Evolutionary conservation across 1,140 invertebrate species (phyloP), one percentile per base, ranked within the genome.

Genomic region (Potamilus streckersoni): DNA sequence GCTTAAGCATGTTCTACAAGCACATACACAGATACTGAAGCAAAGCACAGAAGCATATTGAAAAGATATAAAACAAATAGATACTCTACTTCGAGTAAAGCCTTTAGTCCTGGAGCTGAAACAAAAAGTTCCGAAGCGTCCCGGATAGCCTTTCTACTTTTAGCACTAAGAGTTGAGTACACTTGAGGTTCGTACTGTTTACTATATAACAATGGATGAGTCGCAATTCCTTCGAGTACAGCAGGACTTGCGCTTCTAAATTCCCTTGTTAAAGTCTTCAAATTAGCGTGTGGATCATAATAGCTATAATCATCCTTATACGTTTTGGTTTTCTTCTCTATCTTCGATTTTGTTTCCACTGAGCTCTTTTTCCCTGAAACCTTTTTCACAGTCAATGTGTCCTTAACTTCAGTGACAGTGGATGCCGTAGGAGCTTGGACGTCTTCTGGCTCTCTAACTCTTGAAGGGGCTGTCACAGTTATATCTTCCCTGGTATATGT

Each of bases 21-120:
- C 38, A 49, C 38, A 49, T 6, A 49, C 38, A 49, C 38, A 49
- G 38, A 49, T 11, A 49, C 38, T 49, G 38, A 49, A 49, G 64
- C 64, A 66, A 66, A 66, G 63, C 58, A 77, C 65, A 59, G 65
- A 73, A n/a, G 67, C 15, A 74, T n/a, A 49, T 49, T 49, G 38
- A 63, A 73, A 68, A 73, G 8, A 65, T 56, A 76, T 57, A 59
- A 49, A 65, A 23, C 69, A n/a, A 76, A 74, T 65, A 16, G 66
- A 79, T 84, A 85, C 83, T 82, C 79, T 87, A 87, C 87, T 87
- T 88, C 87, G 78, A 87, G 80, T 38, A 88, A 73, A 68, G 68
- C 73, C 75, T 84, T 87, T 55, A 88, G 78, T 80, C 87, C 87
- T 19, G 87, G 87, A 17, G 85, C 83, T 20, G 80, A 27, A 3